These are phyloP conservation scores for Lissonota sp. DNA, from an alignment of 2,888 invertebrate genomes.

Conservation along the genomic window DNA sequence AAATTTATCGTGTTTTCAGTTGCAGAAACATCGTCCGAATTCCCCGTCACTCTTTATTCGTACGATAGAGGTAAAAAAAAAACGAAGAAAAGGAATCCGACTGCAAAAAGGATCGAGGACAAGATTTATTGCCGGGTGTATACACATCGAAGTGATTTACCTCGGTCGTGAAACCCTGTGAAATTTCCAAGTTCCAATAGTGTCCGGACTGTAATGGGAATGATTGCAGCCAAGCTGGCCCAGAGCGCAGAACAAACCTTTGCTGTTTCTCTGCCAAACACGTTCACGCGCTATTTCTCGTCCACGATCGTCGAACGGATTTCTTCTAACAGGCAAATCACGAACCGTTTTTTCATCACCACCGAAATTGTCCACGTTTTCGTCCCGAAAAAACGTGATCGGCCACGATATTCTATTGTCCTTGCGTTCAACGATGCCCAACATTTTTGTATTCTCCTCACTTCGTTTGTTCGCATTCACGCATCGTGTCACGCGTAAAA, in stretches of 20 bases:
- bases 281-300: conserved; percentile 65
- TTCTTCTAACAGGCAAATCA: conserved; percentile 61
- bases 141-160: conserved; percentile 69
- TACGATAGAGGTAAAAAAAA: background rate
- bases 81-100: background rate
- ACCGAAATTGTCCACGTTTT: conserved; percentile 66
- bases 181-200: conserved; percentile 80
- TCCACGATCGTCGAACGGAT: conserved; percentile 56
- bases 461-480: conserved; percentile 11
- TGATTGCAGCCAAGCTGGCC: conserved; percentile 77
- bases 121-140: conserved; percentile 15
- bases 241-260: conserved; percentile 77
- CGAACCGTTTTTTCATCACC: conserved; percentile 66
- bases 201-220: conserved; percentile 77
- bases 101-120: conserved; percentile 23
- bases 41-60: background rate
- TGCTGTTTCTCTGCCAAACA: conserved; percentile 75
- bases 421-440: conserved; percentile 77
- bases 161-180: conserved; percentile 76
- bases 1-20: conserved; percentile 2
- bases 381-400: conserved; percentile 66
- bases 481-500: background rate
- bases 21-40: background rate
- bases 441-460: conserved; percentile 68
- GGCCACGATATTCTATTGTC: conserved; percentile 78